A percentile compares a stretch with the other conserved stretches of the same genome.
Conservation (phyloP, 1,140 invertebrate genomes). For the Zaprionus taronus region DNA sequence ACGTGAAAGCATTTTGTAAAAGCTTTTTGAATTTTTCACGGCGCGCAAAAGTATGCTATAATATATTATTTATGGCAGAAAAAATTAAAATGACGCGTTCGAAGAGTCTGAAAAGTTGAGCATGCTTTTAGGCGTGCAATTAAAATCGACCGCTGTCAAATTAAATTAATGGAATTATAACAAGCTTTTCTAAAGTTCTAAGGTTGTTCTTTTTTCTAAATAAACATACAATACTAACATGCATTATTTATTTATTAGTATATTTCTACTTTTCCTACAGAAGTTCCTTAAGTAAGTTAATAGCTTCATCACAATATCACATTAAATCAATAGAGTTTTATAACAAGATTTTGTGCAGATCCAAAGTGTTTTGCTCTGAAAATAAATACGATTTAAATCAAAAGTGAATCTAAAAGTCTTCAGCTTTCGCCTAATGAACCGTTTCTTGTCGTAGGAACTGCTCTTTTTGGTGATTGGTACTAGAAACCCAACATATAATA, state of each 20-base stretch:
- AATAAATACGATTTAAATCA: not conserved
- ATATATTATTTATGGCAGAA: slow-evolving; percentile 34
- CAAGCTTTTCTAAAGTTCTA: not conserved
- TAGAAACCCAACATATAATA: not conserved
- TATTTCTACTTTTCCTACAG: too few species aligned
- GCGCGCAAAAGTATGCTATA: slow-evolving; percentile 48
- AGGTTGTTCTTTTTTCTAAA: not conserved
- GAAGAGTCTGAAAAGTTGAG: slow-evolving; percentile 31
- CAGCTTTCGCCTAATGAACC: not conserved
- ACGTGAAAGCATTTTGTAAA: slow-evolving; percentile 28
- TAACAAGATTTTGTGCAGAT: not conserved
- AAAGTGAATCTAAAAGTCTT: not conserved
- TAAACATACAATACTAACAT: not conserved
- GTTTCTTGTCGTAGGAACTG: not conserved
- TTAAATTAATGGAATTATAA: not conserved
- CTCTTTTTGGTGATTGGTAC: not conserved
- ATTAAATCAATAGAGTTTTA: not conserved
- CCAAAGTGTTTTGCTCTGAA: not conserved
- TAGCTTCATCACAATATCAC: too few species aligned
- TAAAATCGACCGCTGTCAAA: slow-evolving; percentile 4
- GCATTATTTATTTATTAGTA: too few species aligned
- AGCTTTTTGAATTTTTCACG: slow-evolving; percentile 64
- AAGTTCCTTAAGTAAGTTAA: too few species aligned
- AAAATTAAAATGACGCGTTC: slow-evolving; percentile 30
- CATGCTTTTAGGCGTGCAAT: slow-evolving; percentile 12